Conservation (phyloP, 1,140 invertebrate genomes). For the Drosophila lini region DNA sequence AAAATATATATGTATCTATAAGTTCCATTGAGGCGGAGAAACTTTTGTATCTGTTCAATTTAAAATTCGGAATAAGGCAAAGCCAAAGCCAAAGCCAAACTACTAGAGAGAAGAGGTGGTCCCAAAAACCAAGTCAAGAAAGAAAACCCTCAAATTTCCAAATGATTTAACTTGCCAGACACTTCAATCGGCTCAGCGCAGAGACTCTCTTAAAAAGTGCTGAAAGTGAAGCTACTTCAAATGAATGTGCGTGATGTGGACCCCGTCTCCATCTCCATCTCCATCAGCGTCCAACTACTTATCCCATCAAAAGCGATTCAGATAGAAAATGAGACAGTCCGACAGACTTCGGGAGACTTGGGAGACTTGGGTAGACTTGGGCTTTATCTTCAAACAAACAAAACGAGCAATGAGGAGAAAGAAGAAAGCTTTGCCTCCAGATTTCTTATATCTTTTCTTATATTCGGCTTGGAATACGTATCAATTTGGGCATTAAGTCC, state of each 20-base stretch:
- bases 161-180: slow-evolving; percentile 70
- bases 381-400: slow-evolving; percentile 23
- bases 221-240: slow-evolving; percentile 54
- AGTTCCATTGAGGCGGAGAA: neutral
- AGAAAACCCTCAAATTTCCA: slow-evolving; percentile 50
- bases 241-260: slow-evolving; percentile 60
- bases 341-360: no score
- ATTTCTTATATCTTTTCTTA: slow-evolving; percentile 11
- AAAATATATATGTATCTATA: slow-evolving; percentile 14
- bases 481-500: slow-evolving; percentile 60
- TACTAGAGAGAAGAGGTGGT: slow-evolving; percentile 3
- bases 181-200: slow-evolving; percentile 51
- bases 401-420: neutral
- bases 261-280: neutral
- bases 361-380: slow-evolving; percentile 1
- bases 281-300: slow-evolving; percentile 26
- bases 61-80: slow-evolving; percentile 41
- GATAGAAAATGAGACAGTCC: slow-evolving; percentile 23
- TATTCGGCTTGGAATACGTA: slow-evolving; percentile 14
- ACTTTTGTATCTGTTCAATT: slow-evolving; percentile 47
- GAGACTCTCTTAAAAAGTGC: slow-evolving; percentile 48
- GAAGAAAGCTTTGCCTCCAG: slow-evolving; percentile 4
- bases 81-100: slow-evolving; percentile 6
- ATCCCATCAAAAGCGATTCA: slow-evolving; percentile 45
- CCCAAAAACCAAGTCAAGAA: slow-evolving; percentile 7